Base-by-base conservation (phyloP, 2,888 invertebrate genomes). In the Aporophyla nigra region DNA sequence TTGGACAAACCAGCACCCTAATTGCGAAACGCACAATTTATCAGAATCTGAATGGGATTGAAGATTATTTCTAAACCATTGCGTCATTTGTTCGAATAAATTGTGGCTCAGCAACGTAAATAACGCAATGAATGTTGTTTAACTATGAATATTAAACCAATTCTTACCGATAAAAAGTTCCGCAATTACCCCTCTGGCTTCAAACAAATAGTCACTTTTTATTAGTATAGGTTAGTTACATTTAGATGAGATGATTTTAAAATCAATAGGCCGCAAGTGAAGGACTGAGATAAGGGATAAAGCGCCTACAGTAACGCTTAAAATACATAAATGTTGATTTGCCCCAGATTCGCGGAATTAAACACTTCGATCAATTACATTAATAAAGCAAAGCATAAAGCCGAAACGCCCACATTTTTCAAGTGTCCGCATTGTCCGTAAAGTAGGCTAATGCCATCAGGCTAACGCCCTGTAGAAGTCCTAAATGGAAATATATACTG, bases 401-500 rank as follows among this genome's bases (percentile, higher is more conserved):
- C 70, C 56, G 27, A 67, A 73, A 73, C 72, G 69, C 53, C 72
- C 54, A 69, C 65, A 80, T 76, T 80, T 82, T 80, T 72, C 63
- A 72, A 77, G 71, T 77, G 79, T 76, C 75, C 51, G 62, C 40
- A 68, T 67, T 79, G 67, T 63, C 51, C 68, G 61, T 70, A 74
- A 90, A 87, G 76, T 89, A 85, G 90, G 89, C 82, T 90, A 90
- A 88, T 82, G 73, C 78, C 68, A 65, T 49, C 76, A 74, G 78
- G 76, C 82, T 85, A 78, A 79, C 71, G 84, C 76, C 80, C 87
- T 78, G 77, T 85, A 76, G 80, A 85, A 86, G 83, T 80, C 77
- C 87, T 86, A 82, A 88, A 90, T 88, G 86, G 87, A 84, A 89
- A 87, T 86, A 86, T 76, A 78, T 80, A 66, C 71, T 74, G 78